Conservation (phyloP, 2,797 vertebrate genomes). For the Hyperoplus lanceolatus region DNA sequence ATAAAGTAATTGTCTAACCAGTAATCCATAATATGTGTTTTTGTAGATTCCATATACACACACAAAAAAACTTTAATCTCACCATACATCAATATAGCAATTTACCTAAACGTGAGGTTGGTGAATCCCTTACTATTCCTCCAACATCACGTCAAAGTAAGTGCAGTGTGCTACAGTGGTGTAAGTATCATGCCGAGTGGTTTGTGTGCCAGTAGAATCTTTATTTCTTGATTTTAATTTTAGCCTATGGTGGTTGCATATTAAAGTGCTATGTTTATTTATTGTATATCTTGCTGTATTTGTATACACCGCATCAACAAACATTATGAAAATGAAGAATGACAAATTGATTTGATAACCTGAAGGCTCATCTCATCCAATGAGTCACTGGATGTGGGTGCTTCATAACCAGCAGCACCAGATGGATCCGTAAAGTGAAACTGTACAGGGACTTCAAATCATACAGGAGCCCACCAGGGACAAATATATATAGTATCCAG, state of each 20-base stretch:
- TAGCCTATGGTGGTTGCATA: no score
- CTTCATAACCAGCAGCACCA: slow-evolving; percentile 32
- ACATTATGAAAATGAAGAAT: slow-evolving; percentile 6
- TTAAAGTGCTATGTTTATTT: no score
- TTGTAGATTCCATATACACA: background rate
- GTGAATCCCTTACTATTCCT: background rate
- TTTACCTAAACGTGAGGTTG: background rate
- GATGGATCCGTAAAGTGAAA: slow-evolving; percentile 54
- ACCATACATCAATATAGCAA: background rate
- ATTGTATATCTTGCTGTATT: background rate
- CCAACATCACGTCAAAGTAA: background rate
- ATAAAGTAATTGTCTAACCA: background rate
- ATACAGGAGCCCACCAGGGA: slow-evolving; percentile 38
- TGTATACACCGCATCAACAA: background rate
- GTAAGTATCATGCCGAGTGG: background rate
- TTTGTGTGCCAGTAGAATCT: background rate
- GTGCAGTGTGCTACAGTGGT: background rate
- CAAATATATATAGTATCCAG: slow-evolving; percentile 22
- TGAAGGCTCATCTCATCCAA: slow-evolving; percentile 46
- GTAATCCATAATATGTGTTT: slow-evolving; percentile 9
- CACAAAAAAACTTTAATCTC: background rate
- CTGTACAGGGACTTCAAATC: slow-evolving; percentile 41
- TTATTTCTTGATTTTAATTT: background rate
- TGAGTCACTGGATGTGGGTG: slow-evolving; percentile 34
- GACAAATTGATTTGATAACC: slow-evolving; percentile 47